Conservation (phyloP, 1,140 invertebrate genomes). For the Ptiloglossa arizonensis region DNA sequence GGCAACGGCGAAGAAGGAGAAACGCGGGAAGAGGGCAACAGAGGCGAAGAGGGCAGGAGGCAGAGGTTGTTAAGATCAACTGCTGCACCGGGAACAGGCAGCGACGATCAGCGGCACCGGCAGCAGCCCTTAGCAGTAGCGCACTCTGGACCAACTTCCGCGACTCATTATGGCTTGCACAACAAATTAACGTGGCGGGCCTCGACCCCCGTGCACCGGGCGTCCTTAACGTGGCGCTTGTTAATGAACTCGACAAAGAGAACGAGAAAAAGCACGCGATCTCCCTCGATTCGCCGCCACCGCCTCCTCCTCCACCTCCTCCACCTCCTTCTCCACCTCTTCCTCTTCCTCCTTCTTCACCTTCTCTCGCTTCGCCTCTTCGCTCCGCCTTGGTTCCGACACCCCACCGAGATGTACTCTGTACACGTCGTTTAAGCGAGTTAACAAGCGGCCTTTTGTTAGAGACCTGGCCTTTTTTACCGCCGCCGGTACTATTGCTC, state of each 20-base stretch:
- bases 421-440: constrained; percentile 50
- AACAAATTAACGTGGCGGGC: constrained; percentile 55
- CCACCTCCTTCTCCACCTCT: neutral
- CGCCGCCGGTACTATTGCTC: constrained; percentile 35
- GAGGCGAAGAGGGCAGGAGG: constrained; percentile 22
- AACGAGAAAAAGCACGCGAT: constrained; percentile 50
- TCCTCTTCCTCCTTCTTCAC: too few relatives aligned
- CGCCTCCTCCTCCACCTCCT: too few relatives aligned
- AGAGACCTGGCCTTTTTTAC: constrained; percentile 42
- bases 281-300: constrained; percentile 36
- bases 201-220: constrained; percentile 36
- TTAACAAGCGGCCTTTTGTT: constrained; percentile 52
- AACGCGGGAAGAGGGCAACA: constrained; percentile 14
- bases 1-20: neutral
- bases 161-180: constrained; percentile 56
- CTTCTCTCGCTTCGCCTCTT: neutral
- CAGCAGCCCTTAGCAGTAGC: constrained; percentile 41
- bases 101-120: constrained; percentile 24
- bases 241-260: constrained; percentile 55
- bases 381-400: constrained; percentile 23
- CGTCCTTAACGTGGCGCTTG: constrained; percentile 52
- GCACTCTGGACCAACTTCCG: constrained; percentile 49
- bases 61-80: constrained; percentile 61
- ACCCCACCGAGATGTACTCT: constrained; percentile 44
- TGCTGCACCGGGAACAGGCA: constrained; percentile 39